Percentiles rank a stretch among this genome's conserved stretches.
phyloP scores from a whole-genome alignment of 2,797 vertebrate species.

The Rhodeus uyekii region DNA sequence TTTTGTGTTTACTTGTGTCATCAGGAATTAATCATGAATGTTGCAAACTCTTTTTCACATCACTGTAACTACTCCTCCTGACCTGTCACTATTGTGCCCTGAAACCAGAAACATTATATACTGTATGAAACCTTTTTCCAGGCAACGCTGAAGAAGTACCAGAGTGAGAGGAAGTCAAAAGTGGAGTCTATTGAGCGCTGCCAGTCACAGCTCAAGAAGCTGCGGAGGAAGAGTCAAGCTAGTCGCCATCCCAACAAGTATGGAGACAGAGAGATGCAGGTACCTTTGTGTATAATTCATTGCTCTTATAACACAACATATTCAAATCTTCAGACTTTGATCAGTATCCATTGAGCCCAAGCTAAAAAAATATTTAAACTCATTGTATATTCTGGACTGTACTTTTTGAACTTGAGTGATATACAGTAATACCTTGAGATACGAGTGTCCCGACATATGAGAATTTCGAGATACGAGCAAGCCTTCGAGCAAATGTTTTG shows the following conservation, averaged over 20 bases:
- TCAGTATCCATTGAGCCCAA: neutral
- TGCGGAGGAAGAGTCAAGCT: constrained; percentile 84
- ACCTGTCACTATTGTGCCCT: neutral
- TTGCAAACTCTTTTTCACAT: no score
- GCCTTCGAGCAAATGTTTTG: no score
- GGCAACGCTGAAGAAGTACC: constrained; percentile 87
- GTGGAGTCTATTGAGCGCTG: constrained; percentile 84
- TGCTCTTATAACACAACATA: neutral
- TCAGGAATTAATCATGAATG: no score
- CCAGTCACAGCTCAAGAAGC: constrained; percentile 86
- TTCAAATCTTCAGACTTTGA: neutral
- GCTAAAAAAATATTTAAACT: neutral
- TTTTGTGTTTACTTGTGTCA: no score
- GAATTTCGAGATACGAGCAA: no score
- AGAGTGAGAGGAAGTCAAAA: constrained; percentile 83
- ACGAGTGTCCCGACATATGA: no score
- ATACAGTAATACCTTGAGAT: no score
- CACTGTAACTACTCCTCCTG: neutral
- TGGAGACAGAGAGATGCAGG: constrained; percentile 88
- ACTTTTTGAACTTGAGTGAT: no score
- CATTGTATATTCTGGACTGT: neutral
- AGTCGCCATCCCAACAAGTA: constrained; percentile 88
- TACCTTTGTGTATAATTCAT: constrained; percentile 42
- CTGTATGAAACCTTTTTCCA: constrained; percentile 49
- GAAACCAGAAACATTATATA: neutral